Evolutionary conservation across 2,888 invertebrate species (phyloP), one percentile per base, ranked within the genome.

Genomic region (Arrhopalites spinosus): DNA sequence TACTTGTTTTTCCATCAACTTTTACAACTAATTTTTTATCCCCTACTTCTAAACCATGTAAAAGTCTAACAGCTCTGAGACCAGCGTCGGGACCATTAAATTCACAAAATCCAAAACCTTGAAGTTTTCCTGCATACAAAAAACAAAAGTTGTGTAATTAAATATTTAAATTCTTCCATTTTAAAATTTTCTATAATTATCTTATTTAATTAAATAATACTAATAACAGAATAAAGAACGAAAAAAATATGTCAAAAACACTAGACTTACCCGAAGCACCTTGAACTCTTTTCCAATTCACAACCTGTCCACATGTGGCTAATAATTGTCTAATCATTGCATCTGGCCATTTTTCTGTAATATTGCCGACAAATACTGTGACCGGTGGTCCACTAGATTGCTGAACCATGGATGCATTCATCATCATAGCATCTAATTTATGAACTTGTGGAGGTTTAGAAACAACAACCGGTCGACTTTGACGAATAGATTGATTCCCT

Each of bases 301-400:
- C 89, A 69, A 99, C 96, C 78, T 92, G 92, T 2, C 99, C 99
- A 88, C 98, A 98, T 73, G 95, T 92, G 84, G 92, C 91, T 72
- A 99, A 88, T 84, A 99, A 91, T 83, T 94, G 93, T 82, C 96
- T 90, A 53, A 99, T 92, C 92, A 99, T 94, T 13, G 92, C 90
- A 86, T 99, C 98, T 0, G 97, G 96, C 56, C 96, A 97, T 83
- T 93, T 91, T 83, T 96, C 95, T 84, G 95, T 93, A 76, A 99
- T 97, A 86, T 97, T 98, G 66, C 98, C 98, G 68, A 98, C 94
- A 88, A 98, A 98, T 1, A 98, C 97, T 0, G 98, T 98, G 47
- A 98, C 96, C 0, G 95, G 91, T 0, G 97, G 96, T 0, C 95
- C 95, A 78, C 43, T 71, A 56, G 36, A 30, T 5, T 71, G 71